Evolutionary conservation across 2,797 vertebrate species (phyloP).

Genomic region (Oryzias sinensis): DNA sequence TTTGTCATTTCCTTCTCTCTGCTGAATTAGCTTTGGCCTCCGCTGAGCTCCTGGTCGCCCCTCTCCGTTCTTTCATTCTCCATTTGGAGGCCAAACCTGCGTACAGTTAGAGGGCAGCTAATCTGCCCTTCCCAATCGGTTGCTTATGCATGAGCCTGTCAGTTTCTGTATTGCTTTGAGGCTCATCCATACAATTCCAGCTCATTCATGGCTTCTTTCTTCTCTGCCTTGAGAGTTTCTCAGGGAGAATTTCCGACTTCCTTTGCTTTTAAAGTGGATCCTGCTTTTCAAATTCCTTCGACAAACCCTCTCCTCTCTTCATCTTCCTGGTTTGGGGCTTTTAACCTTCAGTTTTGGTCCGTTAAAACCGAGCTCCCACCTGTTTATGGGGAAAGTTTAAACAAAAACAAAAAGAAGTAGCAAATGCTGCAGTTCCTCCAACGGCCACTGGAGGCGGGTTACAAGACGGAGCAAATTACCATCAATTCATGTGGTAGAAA

Average conservation of each 20-base stretch:
- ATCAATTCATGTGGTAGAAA: too few species aligned
- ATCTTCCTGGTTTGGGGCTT: not conserved
- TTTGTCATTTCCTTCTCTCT: not conserved
- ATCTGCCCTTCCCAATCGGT: constrained; percentile 27
- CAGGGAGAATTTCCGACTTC: constrained; percentile 10
- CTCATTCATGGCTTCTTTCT: constrained; percentile 24
- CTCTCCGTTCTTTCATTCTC: constrained; percentile 16
- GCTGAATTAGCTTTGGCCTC: constrained; percentile 55
- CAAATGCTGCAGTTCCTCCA: too few species aligned
- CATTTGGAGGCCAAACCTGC: constrained; percentile 34
- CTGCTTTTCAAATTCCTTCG: constrained; percentile 12
- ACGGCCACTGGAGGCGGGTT: too few species aligned
- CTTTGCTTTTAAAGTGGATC: constrained; percentile 15
- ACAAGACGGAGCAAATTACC: too few species aligned
- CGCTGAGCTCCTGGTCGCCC: constrained; percentile 15
- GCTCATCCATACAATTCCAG: constrained; percentile 29
- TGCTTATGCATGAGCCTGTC: constrained; percentile 52
- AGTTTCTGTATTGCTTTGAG: constrained; percentile 25
- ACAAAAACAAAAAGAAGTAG: too few species aligned
- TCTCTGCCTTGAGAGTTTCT: constrained; percentile 16
- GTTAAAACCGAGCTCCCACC: too few species aligned
- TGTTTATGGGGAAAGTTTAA: too few species aligned
- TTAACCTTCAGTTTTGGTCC: not conserved
- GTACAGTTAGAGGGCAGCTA: constrained; percentile 36
- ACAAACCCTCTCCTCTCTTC: constrained; percentile 5